Base-by-base conservation (phyloP, 1,140 invertebrate genomes). In the Trachelipus rathkii region DNA sequence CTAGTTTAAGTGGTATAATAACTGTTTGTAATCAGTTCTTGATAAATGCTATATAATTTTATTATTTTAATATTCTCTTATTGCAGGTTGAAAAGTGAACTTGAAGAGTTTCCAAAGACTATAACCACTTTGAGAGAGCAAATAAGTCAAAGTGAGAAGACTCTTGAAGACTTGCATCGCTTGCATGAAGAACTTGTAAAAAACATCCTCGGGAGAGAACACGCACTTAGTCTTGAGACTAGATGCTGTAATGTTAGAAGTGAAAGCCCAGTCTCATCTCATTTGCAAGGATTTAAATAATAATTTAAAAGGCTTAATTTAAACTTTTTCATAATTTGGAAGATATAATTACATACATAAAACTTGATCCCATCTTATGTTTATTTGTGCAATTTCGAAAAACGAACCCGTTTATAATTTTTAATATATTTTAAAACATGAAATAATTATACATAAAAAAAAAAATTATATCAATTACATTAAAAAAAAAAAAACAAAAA, bases 171-270 rank as follows among this genome's bases (percentile, higher is more conserved):
- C 10, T 74, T 81, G 43, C 79, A 81, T 19, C 77, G 77, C 43
- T 77, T 78, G 15, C 79, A 81, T 67, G 79, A 78, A 69, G 79
- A 78, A 67, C 74, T 81, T 19, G 24, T 75, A 13, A 74, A 74
- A 68, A 72, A 81, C 11, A 76, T 81, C 74, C 43, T 77, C 23
- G 75, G 75, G 72, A 73, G 77, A 43, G 77, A 77, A 19, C 79
- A 81, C 68, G 77, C 79, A 10, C 24, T 81, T 15, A 78, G 77
- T 15, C 77, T 81, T 11, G 79, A 81, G 75, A 70, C 73, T 15
- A 74, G 79, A 13, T 81, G 79, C 43, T 71, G 76, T 44, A 75
- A 67, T 23, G 73, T 81, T 71, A 76, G 79, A 71, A 74, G 66
- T 19, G 24, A 44, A 10, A 67, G 44, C 0, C 60, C 73, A 10